These are phyloP conservation scores for Calliopum simillimum DNA, from an alignment of 2,888 invertebrate genomes.

Conservation along the genomic window DNA sequence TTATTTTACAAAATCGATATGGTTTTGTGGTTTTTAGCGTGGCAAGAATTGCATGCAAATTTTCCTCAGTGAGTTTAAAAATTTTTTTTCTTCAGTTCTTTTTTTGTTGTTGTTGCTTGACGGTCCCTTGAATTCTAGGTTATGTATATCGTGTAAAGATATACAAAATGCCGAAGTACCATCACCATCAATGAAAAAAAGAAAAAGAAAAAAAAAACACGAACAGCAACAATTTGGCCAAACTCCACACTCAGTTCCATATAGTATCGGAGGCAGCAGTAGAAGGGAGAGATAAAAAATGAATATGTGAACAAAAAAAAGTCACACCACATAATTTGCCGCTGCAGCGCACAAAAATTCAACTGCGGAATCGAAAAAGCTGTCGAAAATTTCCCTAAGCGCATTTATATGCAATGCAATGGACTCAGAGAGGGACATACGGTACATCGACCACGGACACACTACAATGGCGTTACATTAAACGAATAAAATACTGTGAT, in stretches of 20 bases:
- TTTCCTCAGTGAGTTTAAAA: conserved; percentile 23
- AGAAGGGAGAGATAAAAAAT: conserved; percentile 42
- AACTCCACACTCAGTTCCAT: too few species aligned
- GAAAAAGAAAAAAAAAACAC: not conserved
- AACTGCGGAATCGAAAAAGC: conserved; percentile 54
- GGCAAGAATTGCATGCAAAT: conserved; percentile 30
- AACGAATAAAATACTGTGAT: too few species aligned
- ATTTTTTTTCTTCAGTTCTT: conserved; percentile 18
- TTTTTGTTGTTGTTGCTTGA: conserved; percentile 1
- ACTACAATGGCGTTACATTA: conserved; percentile 1
- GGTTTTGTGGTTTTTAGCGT: conserved; percentile 33
- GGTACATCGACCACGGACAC: not conserved
- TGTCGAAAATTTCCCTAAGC: conserved; percentile 54
- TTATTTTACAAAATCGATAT: conserved; percentile 40
- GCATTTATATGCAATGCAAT: conserved; percentile 58
- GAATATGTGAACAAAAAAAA: conserved; percentile 42
- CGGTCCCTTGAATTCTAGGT: conserved; percentile 28
- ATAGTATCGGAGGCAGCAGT: not conserved
- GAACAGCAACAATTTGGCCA: not conserved
- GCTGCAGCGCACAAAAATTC: conserved; percentile 53
- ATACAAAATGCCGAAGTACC: not conserved
- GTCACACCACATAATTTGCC: conserved; percentile 59
- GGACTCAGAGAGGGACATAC: conserved; percentile 44
- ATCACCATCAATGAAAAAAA: not conserved
- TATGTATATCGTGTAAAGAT: conserved; percentile 31